A percentile compares a stretch with the other conserved stretches of the same genome.
phyloP scores from a whole-genome alignment of 1,140 invertebrate species.

The Whitmania pigra region DNA sequence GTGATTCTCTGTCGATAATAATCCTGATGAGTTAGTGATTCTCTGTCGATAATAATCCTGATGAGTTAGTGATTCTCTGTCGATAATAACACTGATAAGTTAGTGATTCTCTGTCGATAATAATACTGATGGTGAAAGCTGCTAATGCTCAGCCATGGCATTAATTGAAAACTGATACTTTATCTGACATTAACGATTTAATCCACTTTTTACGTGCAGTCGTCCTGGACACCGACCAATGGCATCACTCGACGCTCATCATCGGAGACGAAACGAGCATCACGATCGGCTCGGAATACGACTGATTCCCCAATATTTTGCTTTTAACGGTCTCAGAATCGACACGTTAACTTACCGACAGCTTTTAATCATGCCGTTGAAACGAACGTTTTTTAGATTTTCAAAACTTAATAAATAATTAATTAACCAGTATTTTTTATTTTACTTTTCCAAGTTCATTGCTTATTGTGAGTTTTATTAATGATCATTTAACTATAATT shows the following conservation, averaged over 20 bases:
- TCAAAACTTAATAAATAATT: no score
- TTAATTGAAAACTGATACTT: conserved; percentile 14
- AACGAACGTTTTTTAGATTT: no score
- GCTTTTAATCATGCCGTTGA: no score
- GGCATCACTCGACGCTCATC: conserved; percentile 82
- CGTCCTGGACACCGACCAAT: conserved; percentile 73
- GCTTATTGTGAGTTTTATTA: no score
- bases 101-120: conserved; percentile 38
- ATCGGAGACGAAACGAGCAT: conserved; percentile 76
- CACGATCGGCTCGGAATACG: conserved; percentile 86
- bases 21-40: conserved; percentile 52
- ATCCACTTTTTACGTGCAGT: conserved; percentile 34
- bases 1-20: conserved; percentile 31
- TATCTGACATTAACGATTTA: neutral
- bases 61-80: conserved; percentile 57
- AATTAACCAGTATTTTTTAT: no score
- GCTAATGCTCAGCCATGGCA: neutral
- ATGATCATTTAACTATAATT: no score
- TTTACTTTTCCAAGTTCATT: no score
- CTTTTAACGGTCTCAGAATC: no score
- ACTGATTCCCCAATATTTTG: conserved; percentile 40
- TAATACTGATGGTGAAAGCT: neutral
- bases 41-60: conserved; percentile 6
- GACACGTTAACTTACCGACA: no score
- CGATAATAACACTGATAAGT: conserved; percentile 61